Base-by-base conservation (phyloP, 2,797 vertebrate genomes). In the Ciconia nigra region DNA sequence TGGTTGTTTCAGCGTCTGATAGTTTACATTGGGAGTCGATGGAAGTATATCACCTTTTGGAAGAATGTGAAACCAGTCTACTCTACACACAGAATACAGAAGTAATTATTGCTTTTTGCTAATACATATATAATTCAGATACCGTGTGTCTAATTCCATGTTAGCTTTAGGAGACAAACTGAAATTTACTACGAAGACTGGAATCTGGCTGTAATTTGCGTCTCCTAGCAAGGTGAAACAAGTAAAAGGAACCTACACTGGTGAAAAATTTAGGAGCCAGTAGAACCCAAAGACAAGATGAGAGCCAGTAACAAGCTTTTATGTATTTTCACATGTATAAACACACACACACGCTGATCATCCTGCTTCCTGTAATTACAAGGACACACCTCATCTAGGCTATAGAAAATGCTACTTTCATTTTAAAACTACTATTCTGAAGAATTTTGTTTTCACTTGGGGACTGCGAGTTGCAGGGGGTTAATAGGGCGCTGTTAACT, bases 1-100 rank as follows among this genome's bases (percentile, higher is more conserved):
- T 16, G 14, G 20, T 49, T 0, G 0, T 35, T 42, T 62, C 33
- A 25, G 1, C 7, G 31, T 6, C 35, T 24, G 20, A 71, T 1
- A 33, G 35, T 24, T 89, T 62, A 73, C 66, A 8, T 1, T 44
- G 9, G 16, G 55, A 85, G 17, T 0, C 15, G 39, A 46, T 13
- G 6, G 33, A 85, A 70, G 9, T 8, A 57, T 7, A 16, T 2
- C 14, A 28, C 8, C 6, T 55, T 59, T 46, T 10, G 20, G 13
- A 85, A 70, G 11, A 80, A 51, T 4, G 3, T 39, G 20, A 83
- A 85, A 59, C 15, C 28, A 37, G 15, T 21, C 74, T 51, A 47
- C 15, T 66, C n/a, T 29, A 72, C 4, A 28, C 5, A 20, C 2
- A 49, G 26, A 65, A 41, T 25, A 44, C 0, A 78, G 8, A 67